These are phyloP conservation scores for Uloborus plumipes DNA, from an alignment of 2,888 invertebrate species.

Conservation along the genomic window DNA sequence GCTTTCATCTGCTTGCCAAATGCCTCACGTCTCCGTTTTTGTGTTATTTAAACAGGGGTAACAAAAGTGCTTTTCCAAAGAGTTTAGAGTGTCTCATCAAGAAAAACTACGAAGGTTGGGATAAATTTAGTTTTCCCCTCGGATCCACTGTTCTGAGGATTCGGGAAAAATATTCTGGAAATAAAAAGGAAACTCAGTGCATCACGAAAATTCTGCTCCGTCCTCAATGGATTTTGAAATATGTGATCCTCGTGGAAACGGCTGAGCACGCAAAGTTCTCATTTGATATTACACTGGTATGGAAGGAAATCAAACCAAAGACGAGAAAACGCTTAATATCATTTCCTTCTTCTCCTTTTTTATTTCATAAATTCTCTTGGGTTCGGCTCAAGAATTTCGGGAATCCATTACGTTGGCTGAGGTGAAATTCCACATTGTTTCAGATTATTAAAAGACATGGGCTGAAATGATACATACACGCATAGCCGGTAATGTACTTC, in stretches of 20 bases:
- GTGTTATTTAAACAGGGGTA: conserved; percentile 30
- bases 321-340: conserved; percentile 15
- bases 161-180: conserved; percentile 10
- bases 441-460: not conserved
- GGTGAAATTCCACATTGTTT: not conserved
- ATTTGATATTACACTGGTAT: conserved; percentile 46
- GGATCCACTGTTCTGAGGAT: conserved; percentile 25
- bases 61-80: conserved; percentile 46
- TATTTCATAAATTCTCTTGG: conserved; percentile 24
- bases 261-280: conserved; percentile 47
- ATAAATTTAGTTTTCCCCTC: conserved; percentile 55
- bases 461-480: not conserved
- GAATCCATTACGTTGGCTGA: conserved; percentile 17
- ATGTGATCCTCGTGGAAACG: conserved; percentile 21
- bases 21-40: conserved; percentile 34
- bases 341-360: conserved; percentile 15
- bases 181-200: conserved; percentile 19
- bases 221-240: conserved; percentile 53
- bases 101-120: conserved; percentile 32
- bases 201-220: conserved; percentile 36
- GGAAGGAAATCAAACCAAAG: conserved; percentile 38
- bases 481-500: too few species aligned
- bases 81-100: conserved; percentile 57
- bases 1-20: conserved; percentile 24
- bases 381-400: conserved; percentile 6